These are phyloP conservation scores for Oriolus oriolus DNA, from an alignment of 2,113 vertebrate species.

Conservation along the genomic window DNA sequence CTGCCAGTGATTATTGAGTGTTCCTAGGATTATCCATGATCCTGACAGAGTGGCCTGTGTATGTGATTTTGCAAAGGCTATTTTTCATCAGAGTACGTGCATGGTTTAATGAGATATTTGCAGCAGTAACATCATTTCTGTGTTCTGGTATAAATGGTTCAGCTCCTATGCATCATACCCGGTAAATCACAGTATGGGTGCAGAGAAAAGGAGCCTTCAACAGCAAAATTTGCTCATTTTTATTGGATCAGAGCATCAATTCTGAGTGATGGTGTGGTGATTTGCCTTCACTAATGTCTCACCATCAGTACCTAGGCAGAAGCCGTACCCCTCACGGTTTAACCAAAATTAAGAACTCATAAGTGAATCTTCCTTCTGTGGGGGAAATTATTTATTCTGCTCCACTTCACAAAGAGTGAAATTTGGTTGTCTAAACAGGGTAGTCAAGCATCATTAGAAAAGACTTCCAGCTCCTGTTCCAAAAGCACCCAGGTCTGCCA, in stretches of 20 bases:
- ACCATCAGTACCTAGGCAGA: background rate
- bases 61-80: background rate
- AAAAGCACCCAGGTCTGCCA: background rate
- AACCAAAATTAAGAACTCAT: background rate
- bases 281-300: background rate
- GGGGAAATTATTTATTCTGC: background rate
- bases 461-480: background rate
- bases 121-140: background rate
- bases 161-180: background rate
- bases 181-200: background rate
- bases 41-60: background rate
- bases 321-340: background rate
- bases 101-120: background rate
- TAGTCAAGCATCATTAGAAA: background rate
- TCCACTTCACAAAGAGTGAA: background rate
- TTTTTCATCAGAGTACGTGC: background rate
- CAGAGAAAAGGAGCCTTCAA: background rate
- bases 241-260: background rate
- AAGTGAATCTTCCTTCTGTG: background rate
- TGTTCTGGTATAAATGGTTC: background rate
- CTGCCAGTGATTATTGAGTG: background rate
- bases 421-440: background rate
- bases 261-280: background rate
- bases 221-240: background rate
- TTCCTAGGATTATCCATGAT: conserved; percentile 10